Base-by-base conservation (phyloP, 2,797 vertebrate species). In the Bovichtus diacanthus region DNA sequence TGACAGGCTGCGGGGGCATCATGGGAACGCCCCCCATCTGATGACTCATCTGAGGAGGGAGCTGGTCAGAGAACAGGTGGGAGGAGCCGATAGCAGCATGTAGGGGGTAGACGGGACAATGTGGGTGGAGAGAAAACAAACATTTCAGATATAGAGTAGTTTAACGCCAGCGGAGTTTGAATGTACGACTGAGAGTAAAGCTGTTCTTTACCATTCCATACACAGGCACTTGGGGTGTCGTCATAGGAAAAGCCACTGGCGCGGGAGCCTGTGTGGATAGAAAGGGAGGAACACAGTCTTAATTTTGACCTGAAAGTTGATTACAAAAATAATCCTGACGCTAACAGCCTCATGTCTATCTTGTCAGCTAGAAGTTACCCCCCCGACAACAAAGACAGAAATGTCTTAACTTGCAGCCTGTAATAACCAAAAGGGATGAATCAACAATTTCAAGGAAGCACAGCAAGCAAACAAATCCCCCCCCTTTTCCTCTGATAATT, bases 201-300 rank as follows among this genome's bases (percentile, higher is more conserved):
- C 31, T 11, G 2, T n/a, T 67, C 16, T 92, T 94, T 96, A 98
- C 97, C 97, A 98, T 97, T 96, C 97, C 96, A 90, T 97, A 97
- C 82, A 97, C 91, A 97, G 96, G 97, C 96, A 97, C 96, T 97
- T 98, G 96, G 87, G 97, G 95, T 92, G 96, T 94, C 88, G 96
- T 96, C 96, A 96, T 88, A 77, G 96, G 96, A 95, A 96, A 97
- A 77, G 95, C 86, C 83, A 97, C 90, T 87, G 96, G 96, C 92
- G 96, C 95, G 87, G 96, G 96, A 94, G 96, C 96, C 96, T 95
- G 84, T 9, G 15, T 3, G 62, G 44, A 19, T 49, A 74, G 16
- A 39, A 9, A 29, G 8, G 44, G n/a, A 50, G 13, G 8, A 46
- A 59, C 34, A 50, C 27, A 78, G 16, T 43, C 29, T n/a, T 39